Evolutionary conservation across 2,113 vertebrate species (phyloP).

Genomic region (Ammospiza nelsoni): DNA sequence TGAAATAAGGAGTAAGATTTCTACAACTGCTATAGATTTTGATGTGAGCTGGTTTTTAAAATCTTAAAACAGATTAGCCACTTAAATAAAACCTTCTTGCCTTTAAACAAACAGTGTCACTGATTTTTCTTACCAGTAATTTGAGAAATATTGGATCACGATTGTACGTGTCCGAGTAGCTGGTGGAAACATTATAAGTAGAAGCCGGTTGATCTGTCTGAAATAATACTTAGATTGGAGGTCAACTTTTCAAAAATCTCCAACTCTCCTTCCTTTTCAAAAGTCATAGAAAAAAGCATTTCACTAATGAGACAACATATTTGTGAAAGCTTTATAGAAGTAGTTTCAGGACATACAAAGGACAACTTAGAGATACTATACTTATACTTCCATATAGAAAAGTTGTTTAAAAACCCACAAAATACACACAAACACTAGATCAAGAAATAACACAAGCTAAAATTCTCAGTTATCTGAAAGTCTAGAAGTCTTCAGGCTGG

Average conservation of each 20-base stretch:
- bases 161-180: neutral
- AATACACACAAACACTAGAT: neutral
- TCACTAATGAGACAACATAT: neutral
- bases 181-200: neutral
- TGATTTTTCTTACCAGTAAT: neutral
- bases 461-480: neutral
- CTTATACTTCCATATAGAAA: neutral
- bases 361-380: neutral
- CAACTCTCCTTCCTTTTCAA: neutral
- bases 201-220: neutral
- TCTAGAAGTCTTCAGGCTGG: neutral
- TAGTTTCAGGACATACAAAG: neutral
- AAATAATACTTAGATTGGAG: neutral
- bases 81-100: constrained; percentile 77
- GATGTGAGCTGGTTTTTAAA: constrained; percentile 80
- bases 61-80: constrained; percentile 62
- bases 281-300: neutral
- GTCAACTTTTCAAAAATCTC: neutral
- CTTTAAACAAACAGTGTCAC: constrained; percentile 50
- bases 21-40: constrained; percentile 78
- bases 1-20: constrained; percentile 67
- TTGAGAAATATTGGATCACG: neutral
- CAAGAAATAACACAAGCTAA: neutral
- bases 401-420: neutral
- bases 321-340: neutral